phyloP scores from a whole-genome alignment of 2,113 vertebrate genomes.

The Psilopogon haemacephalus region DNA sequence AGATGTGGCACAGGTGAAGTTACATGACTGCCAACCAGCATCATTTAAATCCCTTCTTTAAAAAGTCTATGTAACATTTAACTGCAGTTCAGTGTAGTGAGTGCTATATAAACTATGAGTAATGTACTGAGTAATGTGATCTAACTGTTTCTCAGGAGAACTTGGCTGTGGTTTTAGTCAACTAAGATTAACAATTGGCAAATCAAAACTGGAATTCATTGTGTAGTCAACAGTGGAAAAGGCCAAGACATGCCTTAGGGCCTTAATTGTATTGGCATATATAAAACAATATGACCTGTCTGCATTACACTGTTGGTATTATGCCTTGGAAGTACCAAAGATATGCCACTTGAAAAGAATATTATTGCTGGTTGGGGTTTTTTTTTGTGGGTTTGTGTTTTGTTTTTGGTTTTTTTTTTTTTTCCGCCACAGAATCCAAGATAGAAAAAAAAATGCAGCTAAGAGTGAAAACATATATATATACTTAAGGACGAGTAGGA shows the following conservation, averaged over 20 bases:
- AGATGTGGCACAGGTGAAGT: not conserved
- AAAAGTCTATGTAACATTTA: not conserved
- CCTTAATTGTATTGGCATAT: not conserved
- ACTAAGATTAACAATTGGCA: conserved; percentile 34
- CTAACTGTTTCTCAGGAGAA: conserved; percentile 30
- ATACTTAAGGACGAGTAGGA: not conserved
- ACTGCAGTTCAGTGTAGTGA: not conserved
- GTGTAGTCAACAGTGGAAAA: conserved; percentile 28
- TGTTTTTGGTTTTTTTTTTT: not conserved
- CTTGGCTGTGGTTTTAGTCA: conserved; percentile 37
- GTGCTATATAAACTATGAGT: conserved; percentile 23
- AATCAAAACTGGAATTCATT: conserved; percentile 46
- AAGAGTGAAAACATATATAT: not conserved
- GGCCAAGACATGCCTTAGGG: not conserved
- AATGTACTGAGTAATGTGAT: conserved; percentile 42
- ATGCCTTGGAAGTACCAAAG: not conserved
- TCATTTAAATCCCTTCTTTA: not conserved
- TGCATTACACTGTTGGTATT: not conserved
- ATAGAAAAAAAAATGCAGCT: not conserved
- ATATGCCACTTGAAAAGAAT: not conserved
- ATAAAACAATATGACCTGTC: not conserved
- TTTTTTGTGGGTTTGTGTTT: no score
- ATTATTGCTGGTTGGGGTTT: not conserved
- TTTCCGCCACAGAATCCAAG: not conserved
- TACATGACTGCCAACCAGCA: not conserved